phyloP scores from a whole-genome alignment of 2,797 vertebrate species.

The Synaphobranchus kaupii region DNA sequence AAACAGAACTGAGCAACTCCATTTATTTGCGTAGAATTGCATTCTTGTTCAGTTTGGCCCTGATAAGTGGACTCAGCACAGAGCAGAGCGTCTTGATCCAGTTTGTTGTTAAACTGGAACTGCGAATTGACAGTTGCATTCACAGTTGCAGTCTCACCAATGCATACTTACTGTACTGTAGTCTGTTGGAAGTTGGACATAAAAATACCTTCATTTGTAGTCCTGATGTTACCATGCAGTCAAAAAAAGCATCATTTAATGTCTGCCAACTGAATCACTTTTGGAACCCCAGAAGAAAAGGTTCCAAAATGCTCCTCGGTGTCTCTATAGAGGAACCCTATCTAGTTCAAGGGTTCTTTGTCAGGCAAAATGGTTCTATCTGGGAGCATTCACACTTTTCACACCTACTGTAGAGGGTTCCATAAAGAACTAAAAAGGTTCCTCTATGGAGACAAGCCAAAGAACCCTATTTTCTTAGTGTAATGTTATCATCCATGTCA shows the following conservation, averaged over 20 bases:
- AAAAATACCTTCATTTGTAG: neutral
- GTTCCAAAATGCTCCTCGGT: no score
- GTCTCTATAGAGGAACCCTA: no score
- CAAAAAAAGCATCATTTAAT: neutral
- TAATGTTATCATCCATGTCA: no score
- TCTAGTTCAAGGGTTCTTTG: no score
- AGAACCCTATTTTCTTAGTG: no score
- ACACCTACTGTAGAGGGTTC: no score
- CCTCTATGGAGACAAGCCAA: no score
- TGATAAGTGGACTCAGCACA: neutral
- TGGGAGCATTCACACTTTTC: no score
- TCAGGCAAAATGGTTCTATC: no score
- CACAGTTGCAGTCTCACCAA: neutral
- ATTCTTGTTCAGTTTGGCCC: neutral
- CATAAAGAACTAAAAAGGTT: no score
- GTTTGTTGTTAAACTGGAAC: neutral
- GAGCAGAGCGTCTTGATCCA: neutral
- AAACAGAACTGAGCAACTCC: neutral
- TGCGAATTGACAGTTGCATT: neutral
- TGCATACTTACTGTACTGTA: constrained; percentile 29
- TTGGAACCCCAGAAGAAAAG: no score
- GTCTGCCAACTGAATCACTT: neutral
- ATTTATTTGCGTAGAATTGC: neutral
- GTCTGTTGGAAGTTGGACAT: neutral
- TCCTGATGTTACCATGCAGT: neutral